phyloP scores from a whole-genome alignment of 2,797 vertebrate species.

The Sebastolobus alascanus region DNA sequence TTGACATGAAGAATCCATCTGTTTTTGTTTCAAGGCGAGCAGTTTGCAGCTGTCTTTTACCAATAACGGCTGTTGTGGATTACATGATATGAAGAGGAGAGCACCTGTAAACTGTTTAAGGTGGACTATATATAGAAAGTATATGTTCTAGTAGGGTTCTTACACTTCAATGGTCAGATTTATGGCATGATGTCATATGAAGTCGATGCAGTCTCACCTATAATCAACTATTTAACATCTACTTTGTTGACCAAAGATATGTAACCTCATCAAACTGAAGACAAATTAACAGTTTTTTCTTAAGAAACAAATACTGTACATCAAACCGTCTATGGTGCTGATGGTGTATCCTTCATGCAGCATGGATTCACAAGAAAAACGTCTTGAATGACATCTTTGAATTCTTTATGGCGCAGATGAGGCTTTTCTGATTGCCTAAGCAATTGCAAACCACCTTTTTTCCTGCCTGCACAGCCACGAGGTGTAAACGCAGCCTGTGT shows the following conservation, averaged over 20 bases:
- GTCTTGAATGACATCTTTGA: too few species aligned
- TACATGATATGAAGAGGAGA: constrained; percentile 44
- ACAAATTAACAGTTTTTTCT: not conserved
- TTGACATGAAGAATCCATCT: constrained; percentile 13
- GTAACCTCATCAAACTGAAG: constrained; percentile 35
- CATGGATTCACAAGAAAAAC: not conserved
- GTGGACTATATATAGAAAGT: constrained; percentile 52
- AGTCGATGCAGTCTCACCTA: constrained; percentile 43
- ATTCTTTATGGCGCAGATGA: constrained; percentile 1
- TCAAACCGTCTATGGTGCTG: constrained; percentile 6
- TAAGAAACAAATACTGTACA: constrained; percentile 5
- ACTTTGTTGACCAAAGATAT: constrained; percentile 70
- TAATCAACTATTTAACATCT: constrained; percentile 45
- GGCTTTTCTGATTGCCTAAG: constrained; percentile 6
- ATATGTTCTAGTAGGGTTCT: constrained; percentile 41
- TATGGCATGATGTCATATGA: constrained; percentile 48
- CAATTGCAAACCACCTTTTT: constrained; percentile 1
- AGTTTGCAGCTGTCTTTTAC: constrained; percentile 29
- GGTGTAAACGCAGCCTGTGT: constrained; percentile 50
- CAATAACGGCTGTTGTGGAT: constrained; percentile 34
- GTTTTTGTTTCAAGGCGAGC: constrained; percentile 26
- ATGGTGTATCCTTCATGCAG: not conserved
- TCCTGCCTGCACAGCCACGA: not conserved
- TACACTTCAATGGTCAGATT: constrained; percentile 47
- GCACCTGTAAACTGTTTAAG: constrained; percentile 28